Base-by-base conservation (phyloP, 2,888 invertebrate genomes). In the Heliconius hortense region DNA sequence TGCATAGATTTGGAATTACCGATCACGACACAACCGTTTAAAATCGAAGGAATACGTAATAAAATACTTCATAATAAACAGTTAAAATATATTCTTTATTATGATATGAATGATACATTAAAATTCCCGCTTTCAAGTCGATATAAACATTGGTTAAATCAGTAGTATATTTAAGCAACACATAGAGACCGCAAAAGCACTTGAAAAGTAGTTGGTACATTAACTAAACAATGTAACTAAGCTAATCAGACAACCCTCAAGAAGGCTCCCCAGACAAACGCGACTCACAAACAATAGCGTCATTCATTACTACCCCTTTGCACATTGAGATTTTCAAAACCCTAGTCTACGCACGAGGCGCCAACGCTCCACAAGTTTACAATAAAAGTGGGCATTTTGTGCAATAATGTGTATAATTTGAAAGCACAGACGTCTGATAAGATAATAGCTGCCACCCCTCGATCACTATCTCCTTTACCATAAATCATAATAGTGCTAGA, bases 21-120 rank as follows among this genome's bases (percentile, higher is more conserved):
- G 84, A 88, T 89, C 90, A 91, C 90, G 89, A 90, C 86, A 81
- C 84, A 85, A 82, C 86, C 85, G 85, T 85, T 84, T 83, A 83
- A 76, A 80, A 87, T 85, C 85, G 82, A 82, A 82, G 81, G 83
- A 85, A 85, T 85, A 85, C 35, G 21, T 73, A 85, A 86, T 85
- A 84, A 60, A 35, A 39, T 71, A 21, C 59, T 83, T 84, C 35
- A 72, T 35, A 72, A 53, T 82, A 86, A 90, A 88, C 87, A 88
- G 43, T 43, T 53, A 53, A 53, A 53, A 21, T 53, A 53, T 53
- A 53, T 43, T 43, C 43, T 43, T 1, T 15, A 43, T 0, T 4
- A n/a, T 56, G n/a, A 56, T n/a, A 56, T 10, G 21, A 21, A 56
- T n/a, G n/a, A 10, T 4, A 56, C 11, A n/a, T n/a, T 56, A n/a